phyloP scores from a whole-genome alignment of 2,113 vertebrate species.

The Bettongia penicillata region DNA sequence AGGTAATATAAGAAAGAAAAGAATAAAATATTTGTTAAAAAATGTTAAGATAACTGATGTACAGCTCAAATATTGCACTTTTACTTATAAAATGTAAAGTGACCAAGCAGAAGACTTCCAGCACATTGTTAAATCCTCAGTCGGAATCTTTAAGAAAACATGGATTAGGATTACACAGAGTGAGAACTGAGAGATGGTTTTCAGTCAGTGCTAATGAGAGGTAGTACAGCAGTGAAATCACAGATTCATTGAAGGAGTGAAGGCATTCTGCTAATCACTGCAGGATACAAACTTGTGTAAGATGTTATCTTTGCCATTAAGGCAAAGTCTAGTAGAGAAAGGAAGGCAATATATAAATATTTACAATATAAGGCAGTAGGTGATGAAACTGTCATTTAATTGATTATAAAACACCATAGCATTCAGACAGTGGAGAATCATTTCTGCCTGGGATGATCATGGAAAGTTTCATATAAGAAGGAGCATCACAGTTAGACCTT shows the following conservation, averaged over 20 bases:
- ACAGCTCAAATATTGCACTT: neutral
- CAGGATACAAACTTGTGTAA: neutral
- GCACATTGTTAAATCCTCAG: neutral
- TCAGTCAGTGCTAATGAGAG: neutral
- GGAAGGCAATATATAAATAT: neutral
- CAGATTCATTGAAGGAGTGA: neutral
- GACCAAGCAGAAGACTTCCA: neutral
- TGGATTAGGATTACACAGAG: neutral
- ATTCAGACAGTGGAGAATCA: neutral
- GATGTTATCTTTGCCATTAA: neutral
- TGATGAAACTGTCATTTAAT: neutral
- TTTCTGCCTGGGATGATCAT: neutral
- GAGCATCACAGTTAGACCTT: neutral
- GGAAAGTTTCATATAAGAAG: neutral
- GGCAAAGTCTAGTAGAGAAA: neutral
- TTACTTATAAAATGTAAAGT: neutral
- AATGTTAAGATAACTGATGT: neutral
- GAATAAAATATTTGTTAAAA: neutral
- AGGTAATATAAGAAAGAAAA: neutral
- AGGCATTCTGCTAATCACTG: neutral
- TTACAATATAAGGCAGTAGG: neutral
- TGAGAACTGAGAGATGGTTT: neutral
- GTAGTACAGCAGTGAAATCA: neutral
- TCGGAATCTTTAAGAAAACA: neutral
- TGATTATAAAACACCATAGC: neutral